Evolutionary conservation across 1,140 invertebrate genomes (phyloP).

Genomic region (Hormaphis cornu): DNA sequence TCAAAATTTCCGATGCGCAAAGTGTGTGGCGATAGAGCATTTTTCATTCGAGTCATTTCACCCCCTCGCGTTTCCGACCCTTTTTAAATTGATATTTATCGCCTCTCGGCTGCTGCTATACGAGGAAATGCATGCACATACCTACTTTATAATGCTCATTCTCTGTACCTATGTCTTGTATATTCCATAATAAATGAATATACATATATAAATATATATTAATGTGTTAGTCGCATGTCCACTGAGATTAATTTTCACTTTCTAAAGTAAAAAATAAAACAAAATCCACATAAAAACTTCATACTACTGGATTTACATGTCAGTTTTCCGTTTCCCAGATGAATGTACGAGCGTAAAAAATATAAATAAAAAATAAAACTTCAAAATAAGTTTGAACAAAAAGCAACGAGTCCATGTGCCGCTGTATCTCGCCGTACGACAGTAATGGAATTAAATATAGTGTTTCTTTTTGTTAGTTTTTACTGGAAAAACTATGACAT

Average conservation of each 20-base stretch:
- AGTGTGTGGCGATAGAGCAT: too few species aligned
- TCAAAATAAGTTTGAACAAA: too few species aligned
- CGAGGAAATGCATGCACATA: neutral
- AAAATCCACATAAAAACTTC: conserved; percentile 25
- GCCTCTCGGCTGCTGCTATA: neutral
- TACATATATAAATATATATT: neutral
- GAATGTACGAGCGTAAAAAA: conserved; percentile 9
- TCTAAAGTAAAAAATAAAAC: neutral
- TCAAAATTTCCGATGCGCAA: too few species aligned
- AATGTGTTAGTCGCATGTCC: neutral
- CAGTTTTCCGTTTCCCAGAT: neutral
- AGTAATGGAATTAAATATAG: too few species aligned
- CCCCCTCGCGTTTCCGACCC: neutral
- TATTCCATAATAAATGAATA: too few species aligned
- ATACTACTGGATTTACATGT: conserved; percentile 19
- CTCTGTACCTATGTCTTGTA: too few species aligned
- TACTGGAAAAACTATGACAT: too few species aligned
- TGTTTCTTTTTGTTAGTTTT: too few species aligned
- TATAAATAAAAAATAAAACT: neutral
- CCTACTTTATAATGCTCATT: neutral
- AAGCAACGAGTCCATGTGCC: too few species aligned
- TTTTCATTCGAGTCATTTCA: too few species aligned
- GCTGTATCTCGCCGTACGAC: too few species aligned
- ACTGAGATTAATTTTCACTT: conserved; percentile 20
- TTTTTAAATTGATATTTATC: conserved; percentile 30